These are phyloP conservation scores for Probaryconus sp. DNA, from an alignment of 1,140 invertebrate genomes.

Conservation along the genomic window DNA sequence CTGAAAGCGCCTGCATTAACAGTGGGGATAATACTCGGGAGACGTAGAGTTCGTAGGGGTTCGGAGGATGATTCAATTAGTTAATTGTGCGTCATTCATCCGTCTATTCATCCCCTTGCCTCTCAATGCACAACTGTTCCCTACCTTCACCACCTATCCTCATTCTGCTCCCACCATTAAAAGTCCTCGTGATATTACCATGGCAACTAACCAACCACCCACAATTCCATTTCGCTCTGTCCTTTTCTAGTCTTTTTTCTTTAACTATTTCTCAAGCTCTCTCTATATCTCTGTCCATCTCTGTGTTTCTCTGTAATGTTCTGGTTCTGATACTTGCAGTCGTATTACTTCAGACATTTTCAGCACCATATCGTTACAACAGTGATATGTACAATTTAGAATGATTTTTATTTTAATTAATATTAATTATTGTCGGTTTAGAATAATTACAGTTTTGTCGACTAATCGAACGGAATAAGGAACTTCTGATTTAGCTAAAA, in stretches of 20 bases:
- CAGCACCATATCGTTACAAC: too few species aligned
- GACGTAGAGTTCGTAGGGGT: conserved; percentile 71
- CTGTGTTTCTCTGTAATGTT: not conserved
- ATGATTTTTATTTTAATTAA: too few species aligned
- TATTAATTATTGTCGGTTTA: too few species aligned
- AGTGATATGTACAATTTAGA: too few species aligned
- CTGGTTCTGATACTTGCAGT: too few species aligned
- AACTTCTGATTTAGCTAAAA: too few species aligned
- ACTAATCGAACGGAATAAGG: too few species aligned
- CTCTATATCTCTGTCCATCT: not conserved
- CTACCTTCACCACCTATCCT: conserved; percentile 52
- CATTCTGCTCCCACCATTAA: conserved; percentile 54
- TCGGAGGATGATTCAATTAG: conserved; percentile 78
- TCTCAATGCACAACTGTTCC: conserved; percentile 57
- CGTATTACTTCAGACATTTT: too few species aligned
- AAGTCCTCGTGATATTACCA: conserved; percentile 71
- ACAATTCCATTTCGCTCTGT: conserved; percentile 59
- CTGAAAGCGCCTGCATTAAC: conserved; percentile 67
- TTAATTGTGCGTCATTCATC: conserved; percentile 79
- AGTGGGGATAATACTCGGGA: conserved; percentile 75
- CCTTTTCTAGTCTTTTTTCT: too few species aligned
- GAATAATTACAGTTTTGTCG: too few species aligned
- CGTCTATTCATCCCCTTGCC: conserved; percentile 77
- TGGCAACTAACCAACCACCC: conserved; percentile 69
- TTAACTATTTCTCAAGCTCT: too few species aligned